These are phyloP conservation scores for Heliconius congener DNA, from an alignment of 1,140 invertebrate genomes.

Conservation along the genomic window DNA sequence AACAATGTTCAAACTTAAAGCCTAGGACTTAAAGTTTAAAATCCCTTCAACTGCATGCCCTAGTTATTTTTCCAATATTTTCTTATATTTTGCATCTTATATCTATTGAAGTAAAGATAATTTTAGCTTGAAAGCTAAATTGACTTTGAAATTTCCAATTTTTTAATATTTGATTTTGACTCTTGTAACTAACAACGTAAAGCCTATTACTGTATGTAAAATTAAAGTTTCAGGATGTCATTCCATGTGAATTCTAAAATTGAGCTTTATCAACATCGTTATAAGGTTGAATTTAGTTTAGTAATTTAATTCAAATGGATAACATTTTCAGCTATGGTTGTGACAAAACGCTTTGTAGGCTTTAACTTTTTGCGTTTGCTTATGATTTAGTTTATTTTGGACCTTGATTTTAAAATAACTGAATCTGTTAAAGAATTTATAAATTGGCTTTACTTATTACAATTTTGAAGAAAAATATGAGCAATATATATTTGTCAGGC, in stretches of 20 bases:
- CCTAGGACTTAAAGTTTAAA: background rate
- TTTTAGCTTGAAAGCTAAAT: background rate
- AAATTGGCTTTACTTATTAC: background rate
- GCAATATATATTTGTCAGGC: too few relatives aligned
- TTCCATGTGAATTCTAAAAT: background rate
- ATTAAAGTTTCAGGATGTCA: background rate
- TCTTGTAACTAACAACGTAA: background rate
- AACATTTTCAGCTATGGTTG: slow-evolving; percentile 7
- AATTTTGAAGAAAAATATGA: background rate
- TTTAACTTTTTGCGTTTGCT: slow-evolving; percentile 14
- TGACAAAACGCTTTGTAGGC: slow-evolving; percentile 8
- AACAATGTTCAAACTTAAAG: background rate
- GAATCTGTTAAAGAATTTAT: background rate
- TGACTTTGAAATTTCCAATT: background rate
- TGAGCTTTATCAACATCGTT: background rate
- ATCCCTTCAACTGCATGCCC: background rate
- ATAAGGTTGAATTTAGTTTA: background rate
- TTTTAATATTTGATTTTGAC: slow-evolving; percentile 10
- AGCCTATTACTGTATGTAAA: slow-evolving; percentile 8
- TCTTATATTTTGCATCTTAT: slow-evolving; percentile 1
- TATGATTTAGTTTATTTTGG: slow-evolving; percentile 15
- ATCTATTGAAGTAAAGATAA: background rate
- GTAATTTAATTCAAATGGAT: background rate
- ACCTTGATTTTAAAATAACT: slow-evolving; percentile 4
- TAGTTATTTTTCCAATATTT: background rate